Percentiles rank a stretch among this genome's conserved stretches.
phyloP scores from a whole-genome alignment of 2,888 invertebrate species.

The Scaeva pyrastri region DNA sequence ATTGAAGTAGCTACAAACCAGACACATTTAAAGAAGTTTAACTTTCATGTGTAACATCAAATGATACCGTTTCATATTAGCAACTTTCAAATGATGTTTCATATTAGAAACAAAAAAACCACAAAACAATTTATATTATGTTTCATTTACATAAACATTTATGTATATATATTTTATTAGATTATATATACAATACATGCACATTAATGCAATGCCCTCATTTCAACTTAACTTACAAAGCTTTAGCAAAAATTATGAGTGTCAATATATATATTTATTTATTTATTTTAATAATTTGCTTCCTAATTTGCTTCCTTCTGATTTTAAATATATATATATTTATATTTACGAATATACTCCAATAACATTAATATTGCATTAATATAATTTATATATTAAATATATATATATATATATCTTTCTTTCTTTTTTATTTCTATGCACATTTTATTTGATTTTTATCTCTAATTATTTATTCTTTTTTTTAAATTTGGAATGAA shows the following conservation, averaged over 20 bases:
- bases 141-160: slow-evolving; percentile 45
- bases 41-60: no score
- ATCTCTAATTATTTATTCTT: slow-evolving; percentile 28
- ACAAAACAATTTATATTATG: slow-evolving; percentile 18
- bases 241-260: slow-evolving; percentile 42
- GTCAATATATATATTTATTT: slow-evolving; percentile 46
- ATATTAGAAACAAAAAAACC: slow-evolving; percentile 73
- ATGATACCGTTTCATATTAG: no score
- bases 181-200: slow-evolving; percentile 41
- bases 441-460: slow-evolving; percentile 65
- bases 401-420: slow-evolving; percentile 46
- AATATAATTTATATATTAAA: slow-evolving; percentile 63
- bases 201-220: slow-evolving; percentile 59
- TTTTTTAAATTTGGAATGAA: slow-evolving; percentile 72
- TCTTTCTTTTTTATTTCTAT: slow-evolving; percentile 36
- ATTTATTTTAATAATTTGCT: slow-evolving; percentile 29
- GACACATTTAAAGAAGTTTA: no score
- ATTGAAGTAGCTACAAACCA: no score
- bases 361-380: slow-evolving; percentile 74
- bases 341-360: slow-evolving; percentile 47
- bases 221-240: slow-evolving; percentile 66
- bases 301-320: neutral
- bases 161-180: slow-evolving; percentile 50
- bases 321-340: slow-evolving; percentile 32
- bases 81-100: slow-evolving; percentile 78